Conservation (phyloP, 2,113 vertebrate species). For the Brachionichthys hirsutus region DNA sequence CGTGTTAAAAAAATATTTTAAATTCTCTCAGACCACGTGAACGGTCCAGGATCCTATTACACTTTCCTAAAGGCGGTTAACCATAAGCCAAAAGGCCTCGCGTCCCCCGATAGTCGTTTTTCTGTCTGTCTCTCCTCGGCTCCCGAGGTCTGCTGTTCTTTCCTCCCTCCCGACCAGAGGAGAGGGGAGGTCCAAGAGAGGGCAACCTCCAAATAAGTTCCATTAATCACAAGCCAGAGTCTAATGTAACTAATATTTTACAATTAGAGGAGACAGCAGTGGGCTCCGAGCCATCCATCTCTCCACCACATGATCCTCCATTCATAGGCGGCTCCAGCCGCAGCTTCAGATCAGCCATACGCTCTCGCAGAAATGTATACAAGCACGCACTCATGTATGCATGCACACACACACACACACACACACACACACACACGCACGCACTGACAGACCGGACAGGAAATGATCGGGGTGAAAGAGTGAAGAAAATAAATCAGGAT, state of each 20-base stretch:
- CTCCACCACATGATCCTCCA: constrained; percentile 93
- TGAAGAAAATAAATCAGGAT: constrained; percentile 22
- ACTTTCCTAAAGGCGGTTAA: constrained; percentile 31
- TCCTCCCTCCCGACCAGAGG: constrained; percentile 61
- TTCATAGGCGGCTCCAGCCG: constrained; percentile 79
- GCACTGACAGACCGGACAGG: constrained; percentile 34
- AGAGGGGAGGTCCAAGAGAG: constrained; percentile 88
- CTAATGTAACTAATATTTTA: constrained; percentile 99
- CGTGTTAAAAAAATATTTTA: constrained; percentile 28
- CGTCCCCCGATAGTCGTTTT: constrained; percentile 66
- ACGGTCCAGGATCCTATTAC: constrained; percentile 20
- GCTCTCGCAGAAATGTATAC: constrained; percentile 7
- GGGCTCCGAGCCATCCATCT: constrained; percentile 96
- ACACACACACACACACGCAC: constrained; percentile 2
- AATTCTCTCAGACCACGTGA: constrained; percentile 24
- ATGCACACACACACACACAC: neutral
- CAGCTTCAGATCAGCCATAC: constrained; percentile 36
- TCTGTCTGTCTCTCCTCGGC: constrained; percentile 60
- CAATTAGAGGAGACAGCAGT: constrained; percentile 99
- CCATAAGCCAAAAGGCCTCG: constrained; percentile 54
- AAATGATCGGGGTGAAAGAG: constrained; percentile 49
- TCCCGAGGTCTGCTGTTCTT: constrained; percentile 69
- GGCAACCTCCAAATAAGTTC: constrained; percentile 99
- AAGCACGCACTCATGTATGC: constrained; percentile 1
- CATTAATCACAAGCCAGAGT: constrained; percentile 99